phyloP scores from a whole-genome alignment of 2,797 vertebrate genomes.

The Parauchenoglanis punctatus region DNA sequence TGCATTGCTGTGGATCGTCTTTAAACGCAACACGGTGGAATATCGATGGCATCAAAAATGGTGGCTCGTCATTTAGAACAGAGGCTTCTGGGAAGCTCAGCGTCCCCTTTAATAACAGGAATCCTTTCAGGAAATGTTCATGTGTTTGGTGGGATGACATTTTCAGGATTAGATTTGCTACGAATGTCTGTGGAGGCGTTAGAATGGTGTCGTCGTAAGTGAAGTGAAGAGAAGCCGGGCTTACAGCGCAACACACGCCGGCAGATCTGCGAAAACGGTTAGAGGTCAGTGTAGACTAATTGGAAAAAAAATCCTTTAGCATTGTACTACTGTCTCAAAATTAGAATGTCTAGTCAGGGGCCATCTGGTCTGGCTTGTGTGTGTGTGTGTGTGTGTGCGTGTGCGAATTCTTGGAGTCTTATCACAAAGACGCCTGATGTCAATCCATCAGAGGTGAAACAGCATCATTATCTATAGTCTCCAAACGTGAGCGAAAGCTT shows the following conservation, averaged over 20 bases:
- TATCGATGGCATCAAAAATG: too few species aligned
- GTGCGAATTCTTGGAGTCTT: slow-evolving; percentile 37
- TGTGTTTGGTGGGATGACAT: not conserved
- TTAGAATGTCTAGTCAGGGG: slow-evolving; percentile 25
- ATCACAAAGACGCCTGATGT: slow-evolving; percentile 46
- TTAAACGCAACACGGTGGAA: too few species aligned
- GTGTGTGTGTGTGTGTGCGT: slow-evolving; percentile 1
- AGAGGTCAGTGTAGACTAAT: slow-evolving; percentile 32
- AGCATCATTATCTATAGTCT: slow-evolving; percentile 43
- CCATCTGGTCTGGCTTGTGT: slow-evolving; percentile 39
- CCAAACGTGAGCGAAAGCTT: slow-evolving; percentile 14
- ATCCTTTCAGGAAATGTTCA: not conserved
- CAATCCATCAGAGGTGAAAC: slow-evolving; percentile 46
- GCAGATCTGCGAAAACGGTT: slow-evolving; percentile 10
- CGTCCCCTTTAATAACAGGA: too few species aligned
- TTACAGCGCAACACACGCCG: not conserved
- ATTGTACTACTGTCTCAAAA: slow-evolving; percentile 14
- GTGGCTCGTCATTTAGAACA: too few species aligned
- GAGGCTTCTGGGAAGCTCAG: too few species aligned
- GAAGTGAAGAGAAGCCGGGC: not conserved
- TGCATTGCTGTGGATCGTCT: too few species aligned
- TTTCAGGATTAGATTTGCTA: not conserved
- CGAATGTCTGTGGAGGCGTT: not conserved
- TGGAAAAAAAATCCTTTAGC: slow-evolving; percentile 25
- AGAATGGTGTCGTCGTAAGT: too few species aligned